Evolutionary conservation across 2,113 vertebrate species (phyloP).

Genomic region (Xenopus tropicalis): DNA sequence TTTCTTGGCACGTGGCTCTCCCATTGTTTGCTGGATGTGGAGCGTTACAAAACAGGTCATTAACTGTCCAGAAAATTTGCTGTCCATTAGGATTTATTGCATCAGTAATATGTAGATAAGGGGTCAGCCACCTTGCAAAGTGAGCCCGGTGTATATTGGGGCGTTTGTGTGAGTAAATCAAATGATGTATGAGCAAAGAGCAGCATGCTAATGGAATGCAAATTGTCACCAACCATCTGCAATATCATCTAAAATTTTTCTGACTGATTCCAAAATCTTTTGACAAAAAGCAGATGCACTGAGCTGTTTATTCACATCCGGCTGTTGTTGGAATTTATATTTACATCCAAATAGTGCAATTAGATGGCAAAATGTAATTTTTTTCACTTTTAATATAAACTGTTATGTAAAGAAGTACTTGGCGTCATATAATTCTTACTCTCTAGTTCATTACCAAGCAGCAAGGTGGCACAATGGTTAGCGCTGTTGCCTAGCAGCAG

Average conservation of each 20-base stretch:
- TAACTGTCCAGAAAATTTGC: constrained; percentile 4
- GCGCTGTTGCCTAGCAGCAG: no score
- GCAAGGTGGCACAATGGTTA: no score
- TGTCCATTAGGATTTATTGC: constrained; percentile 19
- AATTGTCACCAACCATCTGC: neutral
- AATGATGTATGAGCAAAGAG: constrained; percentile 11
- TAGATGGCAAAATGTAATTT: no score
- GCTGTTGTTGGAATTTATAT: no score
- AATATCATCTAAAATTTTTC: neutral
- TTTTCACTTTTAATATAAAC: no score
- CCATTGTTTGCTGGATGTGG: neutral
- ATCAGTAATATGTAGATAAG: constrained; percentile 16
- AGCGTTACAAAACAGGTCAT: constrained; percentile 44
- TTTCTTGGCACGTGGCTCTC: neutral
- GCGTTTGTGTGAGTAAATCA: neutral
- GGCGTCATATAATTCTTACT: no score
- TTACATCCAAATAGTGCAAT: no score
- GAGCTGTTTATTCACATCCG: neutral
- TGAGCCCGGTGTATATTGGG: neutral
- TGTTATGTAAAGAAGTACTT: no score
- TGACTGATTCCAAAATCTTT: neutral
- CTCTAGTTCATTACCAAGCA: no score
- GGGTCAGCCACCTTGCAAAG: constrained; percentile 10
- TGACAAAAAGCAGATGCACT: neutral
- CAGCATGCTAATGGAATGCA: neutral